Conservation (phyloP, 2,888 invertebrate genomes). For the Gandaritis pyraliata region DNA sequence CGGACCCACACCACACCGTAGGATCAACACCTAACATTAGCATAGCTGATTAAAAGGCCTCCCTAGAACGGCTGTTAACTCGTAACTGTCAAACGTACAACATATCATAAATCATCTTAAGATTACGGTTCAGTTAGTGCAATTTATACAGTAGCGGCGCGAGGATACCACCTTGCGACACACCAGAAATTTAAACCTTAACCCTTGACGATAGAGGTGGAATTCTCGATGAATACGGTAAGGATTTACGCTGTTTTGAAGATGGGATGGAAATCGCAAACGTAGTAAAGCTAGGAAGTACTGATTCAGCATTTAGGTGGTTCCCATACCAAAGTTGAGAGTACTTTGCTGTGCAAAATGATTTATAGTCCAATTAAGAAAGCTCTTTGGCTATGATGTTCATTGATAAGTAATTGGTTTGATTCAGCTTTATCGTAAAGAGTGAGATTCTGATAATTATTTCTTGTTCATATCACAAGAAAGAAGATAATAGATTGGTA, state of each 20-base stretch:
- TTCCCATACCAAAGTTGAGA: slow-evolving; percentile 67
- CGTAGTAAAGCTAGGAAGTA: slow-evolving; percentile 70
- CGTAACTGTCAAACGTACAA: slow-evolving; percentile 81
- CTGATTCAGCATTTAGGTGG: slow-evolving; percentile 77
- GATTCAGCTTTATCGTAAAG: slow-evolving; percentile 22
- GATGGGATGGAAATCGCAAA: slow-evolving; percentile 60
- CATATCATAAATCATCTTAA: slow-evolving; percentile 83
- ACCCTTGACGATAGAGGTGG: slow-evolving; percentile 37
- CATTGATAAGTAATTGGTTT: slow-evolving; percentile 44
- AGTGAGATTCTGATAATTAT: slow-evolving; percentile 7
- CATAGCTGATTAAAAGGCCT: slow-evolving; percentile 84
- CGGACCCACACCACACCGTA: slow-evolving; percentile 44
- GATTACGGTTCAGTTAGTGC: slow-evolving; percentile 77
- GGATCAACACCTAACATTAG: slow-evolving; percentile 81
- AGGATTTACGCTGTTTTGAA: slow-evolving; percentile 48
- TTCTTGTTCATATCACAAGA: not conserved
- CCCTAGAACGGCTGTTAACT: slow-evolving; percentile 75
- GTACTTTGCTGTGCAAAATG: slow-evolving; percentile 58
- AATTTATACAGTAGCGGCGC: slow-evolving; percentile 59
- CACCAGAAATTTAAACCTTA: slow-evolving; percentile 46
- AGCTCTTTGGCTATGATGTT: slow-evolving; percentile 67
- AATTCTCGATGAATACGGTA: slow-evolving; percentile 36
- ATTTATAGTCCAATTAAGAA: slow-evolving; percentile 79
- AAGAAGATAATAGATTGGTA: too few relatives aligned
- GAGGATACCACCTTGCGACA: slow-evolving; percentile 50